These are phyloP conservation scores for Rynchops niger DNA, from an alignment of 2,113 vertebrate genomes.

Conservation along the genomic window DNA sequence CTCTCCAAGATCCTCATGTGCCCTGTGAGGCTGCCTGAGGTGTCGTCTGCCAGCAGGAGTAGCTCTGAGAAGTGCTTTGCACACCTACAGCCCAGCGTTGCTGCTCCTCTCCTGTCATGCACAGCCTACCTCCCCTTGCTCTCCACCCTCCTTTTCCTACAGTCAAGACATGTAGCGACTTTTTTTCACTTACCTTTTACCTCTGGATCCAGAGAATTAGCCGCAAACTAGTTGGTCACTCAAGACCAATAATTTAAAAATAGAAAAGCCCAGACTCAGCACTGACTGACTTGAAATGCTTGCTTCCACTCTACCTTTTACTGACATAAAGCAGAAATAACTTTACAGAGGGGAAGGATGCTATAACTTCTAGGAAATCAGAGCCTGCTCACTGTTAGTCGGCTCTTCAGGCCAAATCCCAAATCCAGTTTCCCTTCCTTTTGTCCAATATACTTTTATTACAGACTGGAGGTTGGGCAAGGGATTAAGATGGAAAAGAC, in stretches of 20 bases:
- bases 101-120: not conserved
- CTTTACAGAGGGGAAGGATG: not conserved
- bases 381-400: not conserved
- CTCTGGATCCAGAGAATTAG: not conserved
- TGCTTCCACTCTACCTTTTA: not conserved
- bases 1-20: not conserved
- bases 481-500: not conserved
- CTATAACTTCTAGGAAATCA: not conserved
- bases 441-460: not conserved
- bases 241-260: not conserved
- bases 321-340: not conserved
- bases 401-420: not conserved
- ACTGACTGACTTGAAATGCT: not conserved
- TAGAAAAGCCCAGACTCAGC: not conserved
- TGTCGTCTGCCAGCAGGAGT: rapidly evolving
- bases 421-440: not conserved
- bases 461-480: not conserved
- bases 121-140: not conserved
- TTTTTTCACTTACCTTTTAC: not conserved
- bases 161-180: rapidly evolving
- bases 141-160: not conserved
- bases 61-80: not conserved
- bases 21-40: rapidly evolving
- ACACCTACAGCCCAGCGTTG: not conserved
- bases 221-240: not conserved